Base-by-base conservation (phyloP, 2,888 invertebrate species). In the Eristalis arbustorum region DNA sequence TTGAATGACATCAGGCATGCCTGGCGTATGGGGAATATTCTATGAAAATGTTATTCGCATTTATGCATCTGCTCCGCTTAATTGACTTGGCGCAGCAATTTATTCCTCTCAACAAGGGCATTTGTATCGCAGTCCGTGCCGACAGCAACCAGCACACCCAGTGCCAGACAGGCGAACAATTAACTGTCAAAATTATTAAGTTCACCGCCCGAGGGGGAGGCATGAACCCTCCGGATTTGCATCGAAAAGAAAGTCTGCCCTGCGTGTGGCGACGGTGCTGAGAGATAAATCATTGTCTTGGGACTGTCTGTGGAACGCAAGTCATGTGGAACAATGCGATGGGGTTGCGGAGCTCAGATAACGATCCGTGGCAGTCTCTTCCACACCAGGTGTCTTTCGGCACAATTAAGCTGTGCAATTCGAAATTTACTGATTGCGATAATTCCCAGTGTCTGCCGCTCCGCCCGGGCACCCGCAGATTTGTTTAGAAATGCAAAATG, bases 361-460 rank as follows among this genome's bases (percentile, higher is more conserved):
- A 49, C 6, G 42, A 14, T 1, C 1, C 4, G 14, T 5, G 42
- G n/a, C 31, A 13, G 37, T 13, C 37, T 3, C 18, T 11, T 72
- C 49, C 31, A 61, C 10, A 67, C 59, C 72, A 77, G 57, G 76
- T 82, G 72, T 72, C 72, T 72, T 31, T 57, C 49, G n/a, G 78
- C 73, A 69, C 56, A 75, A 78, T 79, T 74, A 74, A 74, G 74
- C 59, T 28, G 14, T 31, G 40, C 71, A 74, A 84, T 71, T 79
- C 25, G 56, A 84, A 84, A 78, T 74, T 66, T 78, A 78, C 64
- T 49, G 78, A 74, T 69, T 75, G 64, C 66, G 75, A 66, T 71
- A 75, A 66, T 11, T 69, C 78, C 73, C 42, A 22, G 25, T 37
- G 49, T 59, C 42, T 31, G 61, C 42, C 31, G 4, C 6, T 11